phyloP scores from a whole-genome alignment of 2,797 vertebrate genomes.

The Neomorphus geoffroyi region DNA sequence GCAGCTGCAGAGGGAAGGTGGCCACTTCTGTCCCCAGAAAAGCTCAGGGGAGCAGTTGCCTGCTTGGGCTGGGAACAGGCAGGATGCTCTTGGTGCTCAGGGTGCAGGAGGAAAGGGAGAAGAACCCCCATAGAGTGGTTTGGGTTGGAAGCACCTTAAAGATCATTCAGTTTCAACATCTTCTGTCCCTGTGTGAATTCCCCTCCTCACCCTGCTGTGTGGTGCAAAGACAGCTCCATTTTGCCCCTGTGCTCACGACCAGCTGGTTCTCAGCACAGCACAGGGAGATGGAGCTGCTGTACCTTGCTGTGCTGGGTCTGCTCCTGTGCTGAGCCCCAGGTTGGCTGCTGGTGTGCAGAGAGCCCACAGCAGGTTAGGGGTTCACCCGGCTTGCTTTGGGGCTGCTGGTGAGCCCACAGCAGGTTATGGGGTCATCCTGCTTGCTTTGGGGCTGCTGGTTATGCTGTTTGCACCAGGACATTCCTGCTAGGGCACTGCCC shows the following conservation, averaged over 20 bases:
- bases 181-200: background rate
- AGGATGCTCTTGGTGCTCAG: background rate
- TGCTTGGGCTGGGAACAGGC: background rate
- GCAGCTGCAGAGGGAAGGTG: too few species aligned
- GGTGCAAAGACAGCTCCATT: background rate
- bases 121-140: background rate
- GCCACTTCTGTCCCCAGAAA: background rate
- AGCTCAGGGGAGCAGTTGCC: background rate
- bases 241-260: background rate
- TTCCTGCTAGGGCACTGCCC: background rate
- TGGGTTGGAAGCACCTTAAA: too few species aligned
- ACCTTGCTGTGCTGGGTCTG: background rate
- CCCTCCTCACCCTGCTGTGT: fast-evolving
- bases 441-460: background rate
- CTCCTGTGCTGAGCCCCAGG: fast-evolving
- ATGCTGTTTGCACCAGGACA: fast-evolving
- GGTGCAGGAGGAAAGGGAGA: background rate
- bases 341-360: fast-evolving
- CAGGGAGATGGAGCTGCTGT: background rate
- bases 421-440: background rate
- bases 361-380: fast-evolving
- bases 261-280: background rate
- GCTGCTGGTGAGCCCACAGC: background rate
- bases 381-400: background rate
- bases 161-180: too few species aligned